Evolutionary conservation across 1,140 invertebrate genomes (phyloP).

Genomic region (Pseudomyrmex dendroicus): DNA sequence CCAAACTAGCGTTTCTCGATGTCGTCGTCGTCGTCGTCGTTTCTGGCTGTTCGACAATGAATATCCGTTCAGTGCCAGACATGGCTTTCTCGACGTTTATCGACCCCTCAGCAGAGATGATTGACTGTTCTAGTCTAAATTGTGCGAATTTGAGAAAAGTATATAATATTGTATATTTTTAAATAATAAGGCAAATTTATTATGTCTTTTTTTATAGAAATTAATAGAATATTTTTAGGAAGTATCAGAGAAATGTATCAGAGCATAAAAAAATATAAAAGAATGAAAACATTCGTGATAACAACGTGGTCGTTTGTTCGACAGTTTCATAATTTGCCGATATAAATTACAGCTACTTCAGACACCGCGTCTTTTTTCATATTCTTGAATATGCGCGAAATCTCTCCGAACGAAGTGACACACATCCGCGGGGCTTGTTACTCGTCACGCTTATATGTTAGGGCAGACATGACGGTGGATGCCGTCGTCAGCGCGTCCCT

Average conservation of each 20-base stretch:
- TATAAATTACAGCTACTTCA: background rate
- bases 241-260: background rate
- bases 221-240: background rate
- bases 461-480: constrained; percentile 54
- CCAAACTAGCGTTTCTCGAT: constrained; percentile 35
- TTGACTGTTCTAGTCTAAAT: background rate
- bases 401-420: constrained; percentile 69
- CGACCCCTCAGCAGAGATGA: background rate
- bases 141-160: background rate
- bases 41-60: constrained; percentile 22
- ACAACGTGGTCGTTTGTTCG: background rate
- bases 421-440: constrained; percentile 76
- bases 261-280: background rate
- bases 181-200: background rate
- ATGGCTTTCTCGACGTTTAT: constrained; percentile 40
- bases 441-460: constrained; percentile 70
- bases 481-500: constrained; percentile 49
- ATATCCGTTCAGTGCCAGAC: constrained; percentile 10
- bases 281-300: background rate
- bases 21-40: background rate
- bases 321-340: background rate
- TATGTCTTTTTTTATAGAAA: background rate
- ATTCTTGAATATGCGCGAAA: constrained; percentile 2
- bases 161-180: background rate
- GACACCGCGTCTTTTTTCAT: background rate